Conservation (phyloP, 2,888 invertebrate species). For the Drosophila mimica region DNA sequence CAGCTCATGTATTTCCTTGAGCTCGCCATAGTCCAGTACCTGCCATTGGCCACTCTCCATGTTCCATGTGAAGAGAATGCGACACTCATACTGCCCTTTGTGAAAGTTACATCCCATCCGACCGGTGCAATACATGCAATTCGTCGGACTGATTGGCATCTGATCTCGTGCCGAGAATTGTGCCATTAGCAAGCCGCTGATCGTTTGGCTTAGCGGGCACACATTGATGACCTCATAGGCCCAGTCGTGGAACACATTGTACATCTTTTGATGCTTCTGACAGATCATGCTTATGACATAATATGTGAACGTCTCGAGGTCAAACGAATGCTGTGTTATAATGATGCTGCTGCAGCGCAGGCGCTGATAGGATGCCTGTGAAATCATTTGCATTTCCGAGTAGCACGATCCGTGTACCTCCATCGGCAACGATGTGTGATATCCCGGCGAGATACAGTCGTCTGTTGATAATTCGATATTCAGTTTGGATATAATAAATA, state of each 20-base stretch:
- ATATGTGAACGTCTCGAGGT: constrained; percentile 85
- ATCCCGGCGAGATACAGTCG: constrained; percentile 85
- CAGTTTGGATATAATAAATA: neutral
- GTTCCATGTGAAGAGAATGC: constrained; percentile 85
- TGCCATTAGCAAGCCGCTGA: constrained; percentile 84
- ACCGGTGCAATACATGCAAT: constrained; percentile 83
- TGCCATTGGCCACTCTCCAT: constrained; percentile 84
- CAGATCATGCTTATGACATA: constrained; percentile 85
- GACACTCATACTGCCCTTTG: constrained; percentile 84
- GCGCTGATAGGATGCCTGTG: constrained; percentile 84
- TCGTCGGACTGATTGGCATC: constrained; percentile 66
- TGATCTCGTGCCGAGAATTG: constrained; percentile 85
- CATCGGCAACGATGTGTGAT: constrained; percentile 85
- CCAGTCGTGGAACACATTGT: constrained; percentile 85
- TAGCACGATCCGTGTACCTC: constrained; percentile 85
- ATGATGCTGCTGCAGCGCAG: constrained; percentile 83
- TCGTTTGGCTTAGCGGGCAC: constrained; percentile 83
- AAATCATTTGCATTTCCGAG: constrained; percentile 85
- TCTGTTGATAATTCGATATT: constrained; percentile 60
- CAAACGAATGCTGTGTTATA: constrained; percentile 85
- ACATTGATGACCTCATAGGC: constrained; percentile 84
- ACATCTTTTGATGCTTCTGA: constrained; percentile 84
- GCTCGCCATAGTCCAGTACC: constrained; percentile 84
- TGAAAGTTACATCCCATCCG: constrained; percentile 83
- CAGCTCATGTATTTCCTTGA: constrained; percentile 77